Evolutionary conservation across 2,888 invertebrate species (phyloP).

Genomic region (Lacanobia wlatinum): DNA sequence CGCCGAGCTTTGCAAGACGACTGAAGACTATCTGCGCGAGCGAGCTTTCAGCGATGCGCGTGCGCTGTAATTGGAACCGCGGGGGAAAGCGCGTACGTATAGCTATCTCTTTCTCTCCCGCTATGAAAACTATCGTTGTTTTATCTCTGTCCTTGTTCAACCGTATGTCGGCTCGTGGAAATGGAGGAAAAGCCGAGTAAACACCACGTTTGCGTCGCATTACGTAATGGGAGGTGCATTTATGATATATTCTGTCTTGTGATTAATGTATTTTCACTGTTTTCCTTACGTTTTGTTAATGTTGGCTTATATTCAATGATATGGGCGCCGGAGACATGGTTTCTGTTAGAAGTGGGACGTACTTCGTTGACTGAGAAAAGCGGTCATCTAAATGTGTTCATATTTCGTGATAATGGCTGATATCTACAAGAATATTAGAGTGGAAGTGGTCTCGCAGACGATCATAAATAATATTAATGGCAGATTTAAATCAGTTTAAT

Average conservation of each 20-base stretch:
- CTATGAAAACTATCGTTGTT: conserved; percentile 37
- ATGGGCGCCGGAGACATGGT: conserved; percentile 46
- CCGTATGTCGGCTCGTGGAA: conserved; percentile 78
- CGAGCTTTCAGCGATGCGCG: conserved; percentile 87
- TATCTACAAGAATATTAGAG: conserved; percentile 10
- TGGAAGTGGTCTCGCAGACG: not conserved
- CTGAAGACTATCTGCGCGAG: conserved; percentile 77
- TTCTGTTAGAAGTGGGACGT: conserved; percentile 41
- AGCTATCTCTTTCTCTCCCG: conserved; percentile 73
- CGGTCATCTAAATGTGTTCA: conserved; percentile 44
- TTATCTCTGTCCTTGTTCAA: conserved; percentile 69
- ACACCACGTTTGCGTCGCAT: conserved; percentile 69
- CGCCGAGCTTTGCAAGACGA: conserved; percentile 80
- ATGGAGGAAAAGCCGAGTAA: conserved; percentile 82
- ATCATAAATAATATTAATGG: conserved; percentile 42
- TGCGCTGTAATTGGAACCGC: conserved; percentile 73
- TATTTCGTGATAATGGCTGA: conserved; percentile 4
- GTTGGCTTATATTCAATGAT: conserved; percentile 81
- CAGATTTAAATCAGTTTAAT: conserved; percentile 29
- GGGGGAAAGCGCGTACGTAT: conserved; percentile 44
- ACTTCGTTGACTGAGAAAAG: conserved; percentile 53
- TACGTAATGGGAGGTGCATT: conserved; percentile 81
- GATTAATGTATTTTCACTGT: conserved; percentile 84
- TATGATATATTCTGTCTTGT: conserved; percentile 86
- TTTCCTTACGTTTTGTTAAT: conserved; percentile 81